Percentiles rank a stretch among this genome's conserved stretches.
Evolutionary conservation across 2,888 invertebrate species (phyloP).

Genomic region (Azorinus chamasolen): DNA sequence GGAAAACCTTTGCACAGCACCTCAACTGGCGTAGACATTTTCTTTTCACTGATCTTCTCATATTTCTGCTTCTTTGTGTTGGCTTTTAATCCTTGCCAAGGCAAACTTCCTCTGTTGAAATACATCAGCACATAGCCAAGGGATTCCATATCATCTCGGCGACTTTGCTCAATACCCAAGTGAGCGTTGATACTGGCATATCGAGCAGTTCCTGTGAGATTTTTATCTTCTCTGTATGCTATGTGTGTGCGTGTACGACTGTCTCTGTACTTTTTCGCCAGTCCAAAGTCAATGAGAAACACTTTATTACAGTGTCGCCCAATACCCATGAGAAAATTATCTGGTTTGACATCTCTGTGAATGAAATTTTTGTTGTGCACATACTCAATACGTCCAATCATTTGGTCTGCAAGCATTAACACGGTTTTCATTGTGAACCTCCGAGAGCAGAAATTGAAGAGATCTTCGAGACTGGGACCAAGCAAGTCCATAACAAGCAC

Average conservation of each 20-base stretch:
- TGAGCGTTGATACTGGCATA: conserved; percentile 99
- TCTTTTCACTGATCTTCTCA: conserved; percentile 99
- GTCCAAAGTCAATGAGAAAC: conserved; percentile 99
- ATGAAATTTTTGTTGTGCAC: conserved; percentile 99
- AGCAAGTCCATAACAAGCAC: conserved; percentile 99
- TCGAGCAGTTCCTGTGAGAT: conserved; percentile 88
- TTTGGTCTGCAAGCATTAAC: conserved; percentile 97
- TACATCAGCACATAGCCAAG: conserved; percentile 99
- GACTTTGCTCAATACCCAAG: conserved; percentile 99
- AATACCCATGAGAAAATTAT: conserved; percentile 88
- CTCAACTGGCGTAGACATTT: conserved; percentile 99
- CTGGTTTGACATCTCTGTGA: conserved; percentile 91
- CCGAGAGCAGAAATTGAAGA: conserved; percentile 99
- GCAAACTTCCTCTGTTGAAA: conserved; percentile 96
- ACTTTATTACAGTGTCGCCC: conserved; percentile 88
- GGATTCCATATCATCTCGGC: conserved; percentile 99
- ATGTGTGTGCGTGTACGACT: conserved; percentile 97
- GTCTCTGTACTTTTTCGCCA: conserved; percentile 99
- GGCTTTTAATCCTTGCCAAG: conserved; percentile 99
- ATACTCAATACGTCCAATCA: conserved; percentile 95
- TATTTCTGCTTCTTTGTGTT: conserved; percentile 99
- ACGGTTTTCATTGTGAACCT: conserved; percentile 99
- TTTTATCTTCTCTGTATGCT: conserved; percentile 90
- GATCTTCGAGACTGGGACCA: conserved; percentile 88
- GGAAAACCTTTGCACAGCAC: conserved; percentile 99